Percentiles rank a stretch among this genome's conserved stretches.
Conservation (phyloP, 1,140 invertebrate genomes). For the Leptinotarsa texana region DNA sequence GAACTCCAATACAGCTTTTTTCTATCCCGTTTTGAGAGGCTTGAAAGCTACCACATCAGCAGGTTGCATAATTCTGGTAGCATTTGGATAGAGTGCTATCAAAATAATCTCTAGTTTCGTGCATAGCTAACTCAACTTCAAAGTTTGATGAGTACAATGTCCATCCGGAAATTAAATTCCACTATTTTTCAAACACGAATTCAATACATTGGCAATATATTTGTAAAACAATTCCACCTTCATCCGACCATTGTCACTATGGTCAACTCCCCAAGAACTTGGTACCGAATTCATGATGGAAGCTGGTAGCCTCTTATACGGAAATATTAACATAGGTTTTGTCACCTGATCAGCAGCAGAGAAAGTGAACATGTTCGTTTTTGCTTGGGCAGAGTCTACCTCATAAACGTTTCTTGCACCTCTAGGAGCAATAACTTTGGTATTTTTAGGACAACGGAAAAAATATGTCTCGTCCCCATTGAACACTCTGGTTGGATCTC, state of each 20-base stretch:
- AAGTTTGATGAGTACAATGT: constrained; percentile 45
- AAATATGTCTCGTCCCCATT: constrained; percentile 54
- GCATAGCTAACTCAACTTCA: constrained; percentile 40
- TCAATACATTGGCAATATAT: constrained; percentile 49
- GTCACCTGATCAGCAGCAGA: constrained; percentile 31
- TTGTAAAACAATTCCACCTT: constrained; percentile 51
- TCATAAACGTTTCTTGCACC: constrained; percentile 50
- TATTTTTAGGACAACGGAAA: constrained; percentile 45
- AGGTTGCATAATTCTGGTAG: constrained; percentile 4
- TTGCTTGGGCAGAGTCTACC: no score
- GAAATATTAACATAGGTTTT: constrained; percentile 42
- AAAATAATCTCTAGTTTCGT: not conserved
- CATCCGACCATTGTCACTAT: constrained; percentile 53
- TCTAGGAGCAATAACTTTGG: not conserved
- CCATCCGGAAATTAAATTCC: constrained; percentile 50
- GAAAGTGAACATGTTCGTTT: constrained; percentile 38
- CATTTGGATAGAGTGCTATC: not conserved
- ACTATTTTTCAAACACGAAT: constrained; percentile 38
- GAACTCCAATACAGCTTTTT: not conserved
- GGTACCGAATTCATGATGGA: constrained; percentile 45
- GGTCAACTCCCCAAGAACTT: constrained; percentile 48
- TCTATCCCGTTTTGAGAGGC: not conserved
- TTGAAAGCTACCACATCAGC: not conserved
- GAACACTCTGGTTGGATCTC: constrained; percentile 45
- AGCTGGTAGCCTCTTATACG: constrained; percentile 40